These are phyloP conservation scores for Ophion costatus DNA, from an alignment of 2,888 invertebrate genomes.

Conservation along the genomic window DNA sequence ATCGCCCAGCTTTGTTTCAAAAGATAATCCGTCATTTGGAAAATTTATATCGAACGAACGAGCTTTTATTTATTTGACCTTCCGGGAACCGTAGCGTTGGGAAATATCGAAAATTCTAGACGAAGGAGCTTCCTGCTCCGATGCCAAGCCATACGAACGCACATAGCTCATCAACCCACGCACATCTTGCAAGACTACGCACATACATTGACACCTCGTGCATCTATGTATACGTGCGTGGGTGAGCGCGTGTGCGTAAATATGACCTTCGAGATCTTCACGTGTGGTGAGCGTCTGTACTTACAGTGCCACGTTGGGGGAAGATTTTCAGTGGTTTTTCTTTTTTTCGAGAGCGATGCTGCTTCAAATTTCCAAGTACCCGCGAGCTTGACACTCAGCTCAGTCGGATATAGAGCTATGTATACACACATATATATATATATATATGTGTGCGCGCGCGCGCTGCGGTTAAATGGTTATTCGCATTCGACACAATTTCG, in stretches of 20 bases:
- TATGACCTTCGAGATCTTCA: background rate
- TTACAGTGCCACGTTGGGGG: background rate
- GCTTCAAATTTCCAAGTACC: background rate
- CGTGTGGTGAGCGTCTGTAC: constrained; percentile 3
- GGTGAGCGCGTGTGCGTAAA: constrained; percentile 2
- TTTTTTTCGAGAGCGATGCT: background rate
- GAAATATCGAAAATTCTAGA: background rate
- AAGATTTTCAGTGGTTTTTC: background rate
- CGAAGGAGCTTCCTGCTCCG: background rate
- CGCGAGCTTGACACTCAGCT: background rate
- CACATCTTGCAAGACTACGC: background rate
- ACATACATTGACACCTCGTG: background rate
- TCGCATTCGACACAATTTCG: too few species aligned
- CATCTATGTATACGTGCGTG: background rate
- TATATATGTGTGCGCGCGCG: too few species aligned
- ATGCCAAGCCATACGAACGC: background rate
- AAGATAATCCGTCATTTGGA: background rate
- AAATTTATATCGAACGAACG: background rate
- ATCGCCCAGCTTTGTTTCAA: background rate
- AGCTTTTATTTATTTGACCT: background rate
- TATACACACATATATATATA: too few species aligned
- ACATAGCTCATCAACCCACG: background rate
- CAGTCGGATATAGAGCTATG: too few species aligned
- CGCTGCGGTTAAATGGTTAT: too few species aligned
- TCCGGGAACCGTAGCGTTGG: background rate